Base-by-base conservation (phyloP, 2,113 vertebrate species). In the Nothocercus julius region DNA sequence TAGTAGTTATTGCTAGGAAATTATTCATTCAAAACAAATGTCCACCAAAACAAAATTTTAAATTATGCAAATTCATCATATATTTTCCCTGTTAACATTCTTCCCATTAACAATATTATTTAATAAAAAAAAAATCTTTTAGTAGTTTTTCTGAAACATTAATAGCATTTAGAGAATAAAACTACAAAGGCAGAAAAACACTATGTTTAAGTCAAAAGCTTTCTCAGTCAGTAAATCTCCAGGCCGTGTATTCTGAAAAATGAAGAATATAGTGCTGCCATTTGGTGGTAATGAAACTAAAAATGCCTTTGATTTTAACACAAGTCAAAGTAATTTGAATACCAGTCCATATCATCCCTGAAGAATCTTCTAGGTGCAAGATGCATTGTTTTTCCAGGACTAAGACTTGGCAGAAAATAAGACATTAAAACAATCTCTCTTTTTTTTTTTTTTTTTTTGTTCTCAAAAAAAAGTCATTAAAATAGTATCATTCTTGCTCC, bases 251-350 rank as follows among this genome's bases (percentile, higher is more conserved):
- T 16, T n/a, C 5, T 63, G 5, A 92, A 70, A 10, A 87, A 42
- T 0, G 2, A 16, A 54, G 16, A 76, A 51, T 32, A 67, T 0
- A 42, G 0, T 0, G 25, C 32, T 68, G 56, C 2, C 4, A 25
- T 73, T 30, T 80, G 66, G 20, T 69, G 21, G 24, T 66, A 87
- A 58, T 54, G 5, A 54, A 36, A 16, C 0, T 51, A n/a, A 85
- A 53, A 80, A 69, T 51, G 0, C 0, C 4, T 70, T 83, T 67
- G 6, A 32, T 72, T 85, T 81, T 44, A 1, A 74, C 93, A 42
- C 4, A 51, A 59, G 30, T 59, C 15, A 42, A 68, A 77, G 49
- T 67, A 59, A 32, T 70, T 54, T 5, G 21, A 6, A 13, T 69
- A 7, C 34, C 25, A 45, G 16, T 6, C 10, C 5, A 21, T 15